Percentiles rank a stretch among this genome's conserved stretches.
Evolutionary conservation across 92 coral and sea anemone species (phyloP).

Genomic region (Parazoanthus atlanticus): DNA sequence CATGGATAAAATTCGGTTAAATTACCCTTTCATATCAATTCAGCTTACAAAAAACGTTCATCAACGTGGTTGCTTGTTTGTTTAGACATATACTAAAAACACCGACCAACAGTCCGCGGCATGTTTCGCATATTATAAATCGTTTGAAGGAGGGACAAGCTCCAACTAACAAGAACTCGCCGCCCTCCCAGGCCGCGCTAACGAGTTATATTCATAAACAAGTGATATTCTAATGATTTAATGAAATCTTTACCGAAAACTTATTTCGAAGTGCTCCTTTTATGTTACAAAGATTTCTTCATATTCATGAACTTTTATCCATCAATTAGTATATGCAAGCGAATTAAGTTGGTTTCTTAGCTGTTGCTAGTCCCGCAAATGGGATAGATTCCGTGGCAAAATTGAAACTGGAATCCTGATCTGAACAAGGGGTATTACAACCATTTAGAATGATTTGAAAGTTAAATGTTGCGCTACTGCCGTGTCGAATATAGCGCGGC

Average conservation of each 20-base stretch:
- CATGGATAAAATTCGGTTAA: background rate
- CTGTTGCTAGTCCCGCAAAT: background rate
- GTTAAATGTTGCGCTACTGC: background rate
- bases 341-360: background rate
- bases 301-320: too few relatives aligned
- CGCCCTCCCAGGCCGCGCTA: conserved; percentile 11
- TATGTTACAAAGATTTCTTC: too few relatives aligned
- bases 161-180: background rate
- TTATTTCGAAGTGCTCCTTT: background rate
- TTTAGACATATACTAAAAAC: background rate
- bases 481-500: background rate
- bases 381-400: background rate
- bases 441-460: background rate
- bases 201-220: background rate
- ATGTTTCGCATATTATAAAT: background rate
- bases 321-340: too few relatives aligned
- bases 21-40: background rate
- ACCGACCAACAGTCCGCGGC: background rate
- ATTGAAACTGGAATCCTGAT: background rate
- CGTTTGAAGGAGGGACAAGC: background rate
- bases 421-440: background rate
- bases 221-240: background rate
- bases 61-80: background rate
- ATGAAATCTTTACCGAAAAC: background rate
- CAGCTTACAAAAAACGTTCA: background rate